Conservation (phyloP, 2,888 invertebrate genomes). For the Petrophora chlorosata region DNA sequence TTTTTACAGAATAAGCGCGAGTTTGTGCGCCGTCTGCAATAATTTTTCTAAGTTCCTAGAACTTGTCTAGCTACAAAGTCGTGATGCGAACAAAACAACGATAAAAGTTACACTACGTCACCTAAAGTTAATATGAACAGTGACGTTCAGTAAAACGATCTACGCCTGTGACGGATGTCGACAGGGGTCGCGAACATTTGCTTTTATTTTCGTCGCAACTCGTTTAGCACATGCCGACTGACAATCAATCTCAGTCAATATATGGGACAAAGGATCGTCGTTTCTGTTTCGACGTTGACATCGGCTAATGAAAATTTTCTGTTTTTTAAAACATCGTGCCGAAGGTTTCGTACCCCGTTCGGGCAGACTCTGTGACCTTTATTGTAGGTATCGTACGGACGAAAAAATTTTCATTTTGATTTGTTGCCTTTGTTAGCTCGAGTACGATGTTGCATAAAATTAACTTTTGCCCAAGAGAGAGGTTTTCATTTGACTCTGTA, state of each 20-base stretch:
- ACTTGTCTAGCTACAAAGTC: conserved; percentile 11
- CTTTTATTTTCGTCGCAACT: conserved; percentile 75
- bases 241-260: conserved; percentile 82
- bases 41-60: conserved; percentile 4
- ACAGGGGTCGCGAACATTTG: conserved; percentile 73
- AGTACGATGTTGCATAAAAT: conserved; percentile 18
- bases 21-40: neutral
- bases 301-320: conserved; percentile 70
- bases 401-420: conserved; percentile 18
- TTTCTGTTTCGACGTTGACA: conserved; percentile 59
- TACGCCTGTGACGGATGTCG: conserved; percentile 67
- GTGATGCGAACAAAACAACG: conserved; percentile 22
- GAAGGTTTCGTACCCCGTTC: conserved; percentile 22
- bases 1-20: neutral
- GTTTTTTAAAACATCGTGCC: conserved; percentile 41
- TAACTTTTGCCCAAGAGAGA: conserved; percentile 19
- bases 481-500: conserved; percentile 17
- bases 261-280: conserved; percentile 74
- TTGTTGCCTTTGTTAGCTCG: conserved; percentile 24
- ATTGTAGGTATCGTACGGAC: conserved; percentile 7
- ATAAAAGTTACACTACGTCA: conserved; percentile 46
- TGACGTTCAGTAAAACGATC: conserved; percentile 70
- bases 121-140: conserved; percentile 64
- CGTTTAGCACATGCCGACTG: conserved; percentile 78
- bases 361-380: conserved; percentile 17